Percentiles rank a stretch among this genome's conserved stretches.
These are phyloP conservation scores for Apis laboriosa DNA, from an alignment of 1,140 invertebrate genomes.

Conservation along the genomic window DNA sequence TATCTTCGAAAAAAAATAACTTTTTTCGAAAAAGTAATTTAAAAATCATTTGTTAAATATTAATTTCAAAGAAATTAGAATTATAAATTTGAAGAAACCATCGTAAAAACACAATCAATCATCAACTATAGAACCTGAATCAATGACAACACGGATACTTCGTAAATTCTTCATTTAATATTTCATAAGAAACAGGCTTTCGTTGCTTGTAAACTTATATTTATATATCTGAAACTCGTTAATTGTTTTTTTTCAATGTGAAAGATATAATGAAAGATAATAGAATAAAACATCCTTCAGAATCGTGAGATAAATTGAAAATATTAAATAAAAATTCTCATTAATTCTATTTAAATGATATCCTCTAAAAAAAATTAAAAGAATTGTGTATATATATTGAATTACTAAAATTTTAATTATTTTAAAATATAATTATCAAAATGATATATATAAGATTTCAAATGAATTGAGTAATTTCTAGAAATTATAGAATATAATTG, in stretches of 20 bases:
- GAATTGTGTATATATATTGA: too few species aligned
- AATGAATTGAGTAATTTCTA: too few species aligned
- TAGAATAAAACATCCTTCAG: neutral
- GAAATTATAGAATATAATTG: too few species aligned
- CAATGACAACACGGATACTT: neutral
- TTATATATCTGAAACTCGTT: too few species aligned
- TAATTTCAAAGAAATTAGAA: neutral
- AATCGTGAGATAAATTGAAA: neutral
- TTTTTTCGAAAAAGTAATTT: neutral
- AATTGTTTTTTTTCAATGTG: neutral
- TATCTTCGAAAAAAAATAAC: neutral
- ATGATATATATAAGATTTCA: too few species aligned
- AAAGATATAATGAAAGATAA: too few species aligned
- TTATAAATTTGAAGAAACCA: neutral
- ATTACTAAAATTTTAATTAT: too few species aligned
- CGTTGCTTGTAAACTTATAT: neutral
- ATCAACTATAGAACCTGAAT: neutral
- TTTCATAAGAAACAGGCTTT: neutral
- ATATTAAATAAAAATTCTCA: neutral
- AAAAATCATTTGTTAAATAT: neutral
- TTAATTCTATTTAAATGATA: neutral
- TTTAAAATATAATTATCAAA: too few species aligned
- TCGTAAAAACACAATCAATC: neutral
- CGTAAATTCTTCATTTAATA: neutral
- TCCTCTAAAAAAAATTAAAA: neutral